A percentile compares a stretch with the other conserved stretches of the same genome.
These are phyloP conservation scores for Drosophila histrio DNA, from an alignment of 2,888 invertebrate genomes.

Conservation along the genomic window DNA sequence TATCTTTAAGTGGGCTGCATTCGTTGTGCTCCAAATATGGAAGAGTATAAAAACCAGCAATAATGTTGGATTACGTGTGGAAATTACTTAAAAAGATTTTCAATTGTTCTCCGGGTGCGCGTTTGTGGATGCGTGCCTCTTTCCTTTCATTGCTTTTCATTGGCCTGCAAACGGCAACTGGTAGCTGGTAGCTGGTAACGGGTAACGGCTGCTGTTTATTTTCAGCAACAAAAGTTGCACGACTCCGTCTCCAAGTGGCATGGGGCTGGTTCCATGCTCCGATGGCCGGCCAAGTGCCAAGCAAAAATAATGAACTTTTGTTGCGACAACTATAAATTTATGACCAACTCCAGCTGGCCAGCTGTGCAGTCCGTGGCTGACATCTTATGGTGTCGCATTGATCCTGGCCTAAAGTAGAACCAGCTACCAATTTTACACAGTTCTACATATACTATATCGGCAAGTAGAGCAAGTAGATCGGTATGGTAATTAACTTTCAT, in stretches of 20 bases:
- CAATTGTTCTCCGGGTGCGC: slow-evolving; percentile 58
- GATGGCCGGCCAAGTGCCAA: slow-evolving; percentile 26
- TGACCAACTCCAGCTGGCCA: slow-evolving; percentile 29
- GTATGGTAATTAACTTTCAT: neutral
- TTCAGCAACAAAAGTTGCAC: slow-evolving; percentile 55
- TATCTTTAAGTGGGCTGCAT: neutral
- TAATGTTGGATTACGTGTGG: slow-evolving; percentile 81
- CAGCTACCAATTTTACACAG: neutral
- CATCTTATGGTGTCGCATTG: neutral
- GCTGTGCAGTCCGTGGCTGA: neutral
- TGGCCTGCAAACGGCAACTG: neutral
- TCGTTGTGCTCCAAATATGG: neutral
- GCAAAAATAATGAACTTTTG: slow-evolving; percentile 71
- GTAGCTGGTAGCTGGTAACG: slow-evolving; percentile 4
- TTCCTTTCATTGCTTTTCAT: slow-evolving; percentile 44
- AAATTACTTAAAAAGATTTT: slow-evolving; percentile 82
- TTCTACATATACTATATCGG: neutral
- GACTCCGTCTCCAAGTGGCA: slow-evolving; percentile 17
- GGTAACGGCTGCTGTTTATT: slow-evolving; percentile 72
- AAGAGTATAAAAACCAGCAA: slow-evolving; percentile 47
- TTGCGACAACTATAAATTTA: slow-evolving; percentile 70
- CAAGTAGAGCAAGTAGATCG: neutral
- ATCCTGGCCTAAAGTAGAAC: neutral
- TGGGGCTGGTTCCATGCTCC: slow-evolving; percentile 22
- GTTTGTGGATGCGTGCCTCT: slow-evolving; percentile 15